phyloP scores from a whole-genome alignment of 2,797 vertebrate genomes.

The Arrhamphus sclerolepis region DNA sequence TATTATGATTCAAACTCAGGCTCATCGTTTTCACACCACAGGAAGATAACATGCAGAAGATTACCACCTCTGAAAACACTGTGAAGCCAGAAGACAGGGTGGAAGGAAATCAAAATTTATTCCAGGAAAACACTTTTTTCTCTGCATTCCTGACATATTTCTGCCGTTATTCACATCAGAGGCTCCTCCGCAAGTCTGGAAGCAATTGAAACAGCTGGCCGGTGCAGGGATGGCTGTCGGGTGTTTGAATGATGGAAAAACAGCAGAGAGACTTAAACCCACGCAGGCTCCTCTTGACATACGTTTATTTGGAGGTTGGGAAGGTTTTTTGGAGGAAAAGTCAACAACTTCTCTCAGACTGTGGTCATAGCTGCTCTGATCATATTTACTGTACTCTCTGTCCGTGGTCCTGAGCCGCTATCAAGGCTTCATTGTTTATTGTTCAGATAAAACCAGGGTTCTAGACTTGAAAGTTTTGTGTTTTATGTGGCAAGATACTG shows the following conservation, averaged over 20 bases:
- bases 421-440: slow-evolving; percentile 30
- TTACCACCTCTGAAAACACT: slow-evolving; percentile 18
- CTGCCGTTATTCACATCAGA: slow-evolving; percentile 32
- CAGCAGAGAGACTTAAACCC: slow-evolving; percentile 40
- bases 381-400: slow-evolving; percentile 30
- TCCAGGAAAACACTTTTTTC: slow-evolving; percentile 31
- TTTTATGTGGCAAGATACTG: slow-evolving; percentile 22
- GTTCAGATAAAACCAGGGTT: slow-evolving; percentile 27
- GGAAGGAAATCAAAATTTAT: slow-evolving; percentile 36
- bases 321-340: slow-evolving; percentile 32
- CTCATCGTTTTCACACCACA: slow-evolving; percentile 5
- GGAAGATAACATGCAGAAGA: slow-evolving; percentile 9
- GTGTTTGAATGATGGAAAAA: slow-evolving; percentile 44
- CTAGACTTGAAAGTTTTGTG: slow-evolving; percentile 10
- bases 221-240: background rate
- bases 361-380: slow-evolving; percentile 45
- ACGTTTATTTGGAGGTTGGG: slow-evolving; percentile 42
- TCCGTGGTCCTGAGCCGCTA: slow-evolving; percentile 15
- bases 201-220: slow-evolving; percentile 67
- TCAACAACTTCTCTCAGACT: slow-evolving; percentile 44
- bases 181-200: slow-evolving; percentile 55
- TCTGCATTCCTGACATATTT: slow-evolving; percentile 64
- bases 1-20: background rate
- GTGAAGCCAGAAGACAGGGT: slow-evolving; percentile 30
- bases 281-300: slow-evolving; percentile 41